phyloP scores from a whole-genome alignment of 2,797 vertebrate species.

The Syngnathus acus region DNA sequence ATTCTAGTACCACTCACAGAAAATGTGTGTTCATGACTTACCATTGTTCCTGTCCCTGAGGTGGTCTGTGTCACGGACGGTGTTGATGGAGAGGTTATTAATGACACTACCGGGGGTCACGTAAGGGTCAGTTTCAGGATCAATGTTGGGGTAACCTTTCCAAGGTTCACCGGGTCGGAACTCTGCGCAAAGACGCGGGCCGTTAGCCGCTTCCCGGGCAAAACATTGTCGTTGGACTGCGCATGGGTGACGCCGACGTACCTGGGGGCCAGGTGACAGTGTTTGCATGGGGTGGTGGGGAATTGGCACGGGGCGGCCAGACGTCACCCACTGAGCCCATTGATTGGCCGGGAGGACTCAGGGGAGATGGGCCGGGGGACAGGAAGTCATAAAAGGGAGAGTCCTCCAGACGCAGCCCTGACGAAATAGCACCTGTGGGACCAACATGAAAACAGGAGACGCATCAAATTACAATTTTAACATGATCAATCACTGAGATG shows the following conservation, averaged over 20 bases:
- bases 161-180: conserved; percentile 98
- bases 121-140: conserved; percentile 98
- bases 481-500: background rate
- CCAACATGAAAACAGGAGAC: background rate
- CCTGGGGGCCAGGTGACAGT: conserved; percentile 98
- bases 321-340: conserved; percentile 89
- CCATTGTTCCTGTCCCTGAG: conserved; percentile 99
- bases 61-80: conserved; percentile 99
- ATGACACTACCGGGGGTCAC: conserved; percentile 99
- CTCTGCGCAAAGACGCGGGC: conserved; percentile 61
- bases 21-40: conserved; percentile 44
- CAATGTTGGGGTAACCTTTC: conserved; percentile 99
- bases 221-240: background rate
- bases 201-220: conserved; percentile 3
- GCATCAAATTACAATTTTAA: background rate
- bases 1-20: background rate
- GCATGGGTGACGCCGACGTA: conserved; percentile 35
- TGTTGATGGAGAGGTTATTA: conserved; percentile 98
- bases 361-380: conserved; percentile 87
- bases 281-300: conserved; percentile 91
- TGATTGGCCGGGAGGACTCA: conserved; percentile 86
- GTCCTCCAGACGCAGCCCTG: conserved; percentile 96
- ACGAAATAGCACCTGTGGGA: conserved; percentile 91
- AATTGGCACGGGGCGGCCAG: conserved; percentile 99
- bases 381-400: conserved; percentile 93